Conservation (phyloP, 2,797 vertebrate genomes). For the Furcifer pardalis region DNA sequence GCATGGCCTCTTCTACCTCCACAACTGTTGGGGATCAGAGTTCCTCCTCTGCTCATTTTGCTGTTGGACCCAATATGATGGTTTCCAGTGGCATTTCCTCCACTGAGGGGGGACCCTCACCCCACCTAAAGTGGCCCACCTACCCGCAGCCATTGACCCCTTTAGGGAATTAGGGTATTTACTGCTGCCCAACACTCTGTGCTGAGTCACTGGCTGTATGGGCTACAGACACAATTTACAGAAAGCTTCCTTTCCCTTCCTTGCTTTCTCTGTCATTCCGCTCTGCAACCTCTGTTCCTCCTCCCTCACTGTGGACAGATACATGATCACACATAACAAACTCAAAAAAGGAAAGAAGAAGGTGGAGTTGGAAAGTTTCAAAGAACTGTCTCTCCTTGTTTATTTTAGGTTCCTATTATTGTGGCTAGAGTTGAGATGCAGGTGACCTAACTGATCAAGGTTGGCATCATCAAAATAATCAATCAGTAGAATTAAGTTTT, state of each 20-base stretch:
- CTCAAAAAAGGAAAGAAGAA: not conserved
- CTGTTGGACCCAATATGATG: no score
- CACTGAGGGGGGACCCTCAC: no score
- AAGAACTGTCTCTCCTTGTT: slow-evolving; percentile 46
- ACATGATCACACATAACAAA: not conserved
- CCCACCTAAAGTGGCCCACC: no score
- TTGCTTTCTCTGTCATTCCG: slow-evolving; percentile 51
- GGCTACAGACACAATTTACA: slow-evolving; percentile 49
- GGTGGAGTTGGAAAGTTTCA: slow-evolving; percentile 58
- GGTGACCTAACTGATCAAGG: slow-evolving; percentile 28
- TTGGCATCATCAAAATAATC: slow-evolving; percentile 35
- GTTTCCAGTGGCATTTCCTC: no score
- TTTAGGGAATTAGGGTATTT: no score
- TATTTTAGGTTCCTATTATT: slow-evolving; percentile 31
- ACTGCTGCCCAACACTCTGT: no score
- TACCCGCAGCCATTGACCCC: no score
- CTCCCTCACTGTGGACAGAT: slow-evolving; percentile 14
- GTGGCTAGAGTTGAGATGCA: slow-evolving; percentile 17
- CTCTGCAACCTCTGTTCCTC: slow-evolving; percentile 32
- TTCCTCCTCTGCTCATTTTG: no score
- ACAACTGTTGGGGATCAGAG: no score
- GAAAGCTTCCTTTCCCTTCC: slow-evolving; percentile 41
- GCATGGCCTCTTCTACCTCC: no score
- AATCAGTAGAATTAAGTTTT: slow-evolving; percentile 14
- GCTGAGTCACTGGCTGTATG: no score